These are phyloP conservation scores for Acrocephalus kingi DNA, from an alignment of 2,113 vertebrate genomes.

Conservation along the genomic window DNA sequence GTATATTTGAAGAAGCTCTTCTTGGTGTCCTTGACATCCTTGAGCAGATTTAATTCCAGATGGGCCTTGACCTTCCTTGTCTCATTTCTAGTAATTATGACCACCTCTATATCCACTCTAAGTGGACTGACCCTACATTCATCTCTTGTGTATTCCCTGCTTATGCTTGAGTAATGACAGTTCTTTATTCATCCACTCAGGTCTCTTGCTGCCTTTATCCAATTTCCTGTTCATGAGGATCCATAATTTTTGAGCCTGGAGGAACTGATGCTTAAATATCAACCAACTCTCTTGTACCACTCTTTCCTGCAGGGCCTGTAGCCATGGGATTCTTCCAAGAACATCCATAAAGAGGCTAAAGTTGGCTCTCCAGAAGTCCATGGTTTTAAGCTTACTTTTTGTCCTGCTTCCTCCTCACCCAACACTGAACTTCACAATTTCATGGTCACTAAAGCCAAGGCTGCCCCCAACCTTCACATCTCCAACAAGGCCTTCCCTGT, in stretches of 20 bases:
- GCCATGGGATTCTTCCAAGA: not conserved
- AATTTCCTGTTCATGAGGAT: not conserved
- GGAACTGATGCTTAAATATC: not conserved
- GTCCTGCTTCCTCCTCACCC: not conserved
- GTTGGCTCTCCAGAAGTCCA: too few relatives aligned
- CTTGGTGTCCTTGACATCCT: not conserved
- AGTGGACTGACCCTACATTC: not conserved
- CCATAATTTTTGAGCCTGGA: not conserved
- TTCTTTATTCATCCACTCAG: not conserved
- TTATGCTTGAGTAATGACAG: not conserved
- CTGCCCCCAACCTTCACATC: not conserved
- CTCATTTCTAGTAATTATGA: not conserved
- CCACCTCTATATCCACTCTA: not conserved
- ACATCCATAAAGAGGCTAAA: not conserved
- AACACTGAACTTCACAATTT: not conserved
- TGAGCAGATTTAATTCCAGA: not conserved
- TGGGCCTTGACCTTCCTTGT: not conserved
- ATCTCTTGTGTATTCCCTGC: not conserved
- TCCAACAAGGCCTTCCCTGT: not conserved
- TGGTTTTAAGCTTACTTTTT: not conserved
- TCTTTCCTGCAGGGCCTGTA: not conserved
- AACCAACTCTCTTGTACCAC: not conserved
- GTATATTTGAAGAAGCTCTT: not conserved
- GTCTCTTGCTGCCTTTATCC: not conserved
- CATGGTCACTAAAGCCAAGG: not conserved